Percentiles rank a stretch among this genome's conserved stretches.
Conservation (phyloP, 2,888 invertebrate genomes). For the Eurois occulta region DNA sequence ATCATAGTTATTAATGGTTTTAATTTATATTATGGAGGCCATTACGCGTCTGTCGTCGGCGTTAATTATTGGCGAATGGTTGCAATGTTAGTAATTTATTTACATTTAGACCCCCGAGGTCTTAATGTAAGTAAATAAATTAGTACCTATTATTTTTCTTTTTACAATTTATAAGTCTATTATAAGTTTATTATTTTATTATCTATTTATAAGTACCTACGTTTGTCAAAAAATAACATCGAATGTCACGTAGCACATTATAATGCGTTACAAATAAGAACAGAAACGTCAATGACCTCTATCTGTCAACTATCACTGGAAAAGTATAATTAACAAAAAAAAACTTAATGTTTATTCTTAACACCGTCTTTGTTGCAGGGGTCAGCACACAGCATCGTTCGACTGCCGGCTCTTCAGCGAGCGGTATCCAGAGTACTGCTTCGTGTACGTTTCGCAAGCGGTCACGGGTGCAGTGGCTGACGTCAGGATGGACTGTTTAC, state of each 20-base stretch:
- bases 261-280: too few relatives aligned
- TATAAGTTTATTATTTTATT: too few relatives aligned
- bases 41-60: conserved; percentile 12
- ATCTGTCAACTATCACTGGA: too few relatives aligned
- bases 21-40: conserved; percentile 24
- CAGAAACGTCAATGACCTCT: too few relatives aligned
- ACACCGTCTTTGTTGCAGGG: conserved; percentile 80
- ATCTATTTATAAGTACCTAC: too few relatives aligned
- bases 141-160: too few relatives aligned
- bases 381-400: conserved; percentile 94
- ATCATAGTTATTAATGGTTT: conserved; percentile 34
- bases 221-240: too few relatives aligned
- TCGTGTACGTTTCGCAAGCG: conserved; percentile 96
- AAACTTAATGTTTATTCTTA: not conserved
- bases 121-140: too few relatives aligned
- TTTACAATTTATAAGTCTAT: too few relatives aligned
- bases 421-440: conserved; percentile 96
- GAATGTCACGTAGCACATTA: too few relatives aligned
- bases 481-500: conserved; percentile 95
- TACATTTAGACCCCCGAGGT: too few relatives aligned
- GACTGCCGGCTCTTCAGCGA: conserved; percentile 96
- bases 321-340: too few relatives aligned
- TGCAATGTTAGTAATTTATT: not conserved
- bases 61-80: conserved; percentile 5
- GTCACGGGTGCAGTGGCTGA: conserved; percentile 96